A percentile compares a stretch with the other conserved stretches of the same genome.
phyloP scores from a whole-genome alignment of 2,888 invertebrate species.

The Eudasyphora cyanicolor region DNA sequence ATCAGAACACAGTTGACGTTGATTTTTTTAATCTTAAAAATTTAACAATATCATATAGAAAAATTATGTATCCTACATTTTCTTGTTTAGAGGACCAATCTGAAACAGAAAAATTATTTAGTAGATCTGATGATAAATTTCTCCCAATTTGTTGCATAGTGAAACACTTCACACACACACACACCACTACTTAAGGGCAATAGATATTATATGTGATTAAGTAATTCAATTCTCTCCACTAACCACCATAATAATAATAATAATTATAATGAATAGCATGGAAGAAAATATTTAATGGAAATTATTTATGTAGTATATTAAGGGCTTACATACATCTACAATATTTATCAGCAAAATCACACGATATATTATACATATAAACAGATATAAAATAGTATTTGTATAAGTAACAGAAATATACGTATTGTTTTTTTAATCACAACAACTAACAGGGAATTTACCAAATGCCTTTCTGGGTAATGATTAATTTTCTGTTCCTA shows the following conservation, averaged over 20 bases:
- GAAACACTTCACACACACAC: constrained; percentile 12
- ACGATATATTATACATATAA: neutral
- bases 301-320: constrained; percentile 27
- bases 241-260: constrained; percentile 47
- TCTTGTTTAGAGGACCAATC: no score
- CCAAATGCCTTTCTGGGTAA: no score
- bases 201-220: constrained; percentile 62
- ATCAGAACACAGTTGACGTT: no score
- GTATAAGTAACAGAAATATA: neutral
- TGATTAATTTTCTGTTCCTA: no score
- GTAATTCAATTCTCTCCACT: constrained; percentile 62
- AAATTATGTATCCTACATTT: no score
- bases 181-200: constrained; percentile 56
- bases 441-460: no score
- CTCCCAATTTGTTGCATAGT: no score
- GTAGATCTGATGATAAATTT: no score
- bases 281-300: constrained; percentile 39
- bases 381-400: neutral
- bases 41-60: neutral
- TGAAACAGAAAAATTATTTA: no score
- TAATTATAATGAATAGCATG: neutral
- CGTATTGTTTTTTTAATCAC: neutral
- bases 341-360: neutral
- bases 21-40: neutral
- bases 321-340: constrained; percentile 18